Conservation (phyloP, 2,113 vertebrate species). For the Lamprotornis superbus region DNA sequence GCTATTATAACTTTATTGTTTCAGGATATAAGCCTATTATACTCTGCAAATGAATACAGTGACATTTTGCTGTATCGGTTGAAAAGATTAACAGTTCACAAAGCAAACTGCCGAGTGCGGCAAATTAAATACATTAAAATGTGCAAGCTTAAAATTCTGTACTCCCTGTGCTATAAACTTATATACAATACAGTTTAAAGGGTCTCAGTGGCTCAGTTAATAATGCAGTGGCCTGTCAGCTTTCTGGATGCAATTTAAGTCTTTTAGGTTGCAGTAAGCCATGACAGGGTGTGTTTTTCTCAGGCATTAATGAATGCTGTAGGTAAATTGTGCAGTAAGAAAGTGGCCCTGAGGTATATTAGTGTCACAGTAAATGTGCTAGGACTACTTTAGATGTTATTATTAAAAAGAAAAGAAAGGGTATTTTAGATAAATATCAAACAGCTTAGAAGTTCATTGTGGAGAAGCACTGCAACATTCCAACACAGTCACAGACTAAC, state of each 20-base stretch:
- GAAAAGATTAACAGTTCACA: slow-evolving; percentile 77
- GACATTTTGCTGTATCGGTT: slow-evolving; percentile 74
- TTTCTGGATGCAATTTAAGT: slow-evolving; percentile 59
- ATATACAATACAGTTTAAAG: slow-evolving; percentile 53
- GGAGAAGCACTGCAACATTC: neutral
- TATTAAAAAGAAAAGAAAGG: neutral
- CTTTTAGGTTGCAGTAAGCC: slow-evolving; percentile 50
- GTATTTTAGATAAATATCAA: neutral
- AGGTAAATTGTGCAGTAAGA: slow-evolving; percentile 18
- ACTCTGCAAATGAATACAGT: slow-evolving; percentile 71
- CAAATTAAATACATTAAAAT: slow-evolving; percentile 76
- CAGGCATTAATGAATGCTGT: slow-evolving; percentile 27
- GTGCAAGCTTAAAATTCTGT: slow-evolving; percentile 63
- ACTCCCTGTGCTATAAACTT: slow-evolving; percentile 57
- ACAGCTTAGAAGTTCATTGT: neutral
- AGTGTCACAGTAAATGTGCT: slow-evolving; percentile 9
- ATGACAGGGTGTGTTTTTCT: slow-evolving; percentile 57
- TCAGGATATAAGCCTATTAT: slow-evolving; percentile 75
- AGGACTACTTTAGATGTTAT: neutral
- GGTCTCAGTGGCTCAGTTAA: slow-evolving; percentile 51
- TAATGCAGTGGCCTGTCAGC: slow-evolving; percentile 45
- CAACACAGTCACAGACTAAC: neutral
- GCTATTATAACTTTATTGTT: slow-evolving; percentile 77
- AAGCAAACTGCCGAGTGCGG: slow-evolving; percentile 68
- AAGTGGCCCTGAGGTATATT: slow-evolving; percentile 11